Evolutionary conservation across 1,140 invertebrate species (phyloP).

Genomic region (Scaptomyza montana): DNA sequence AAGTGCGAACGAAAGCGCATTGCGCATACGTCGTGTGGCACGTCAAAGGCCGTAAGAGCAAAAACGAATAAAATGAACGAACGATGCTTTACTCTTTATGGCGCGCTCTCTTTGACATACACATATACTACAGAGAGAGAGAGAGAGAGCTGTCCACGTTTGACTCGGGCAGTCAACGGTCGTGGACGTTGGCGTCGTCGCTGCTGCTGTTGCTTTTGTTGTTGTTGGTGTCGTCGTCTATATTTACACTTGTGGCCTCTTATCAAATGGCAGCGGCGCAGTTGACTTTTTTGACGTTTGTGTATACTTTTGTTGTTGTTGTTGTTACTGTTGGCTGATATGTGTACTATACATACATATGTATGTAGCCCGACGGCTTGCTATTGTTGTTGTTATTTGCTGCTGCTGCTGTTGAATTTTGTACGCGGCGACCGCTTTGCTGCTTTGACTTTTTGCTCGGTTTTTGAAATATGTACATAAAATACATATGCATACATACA

Average conservation of each 20-base stretch:
- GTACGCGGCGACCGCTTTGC: slow-evolving; percentile 74
- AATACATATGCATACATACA: slow-evolving; percentile 26
- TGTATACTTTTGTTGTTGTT: slow-evolving; percentile 63
- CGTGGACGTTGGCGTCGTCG: slow-evolving; percentile 59
- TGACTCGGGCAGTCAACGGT: slow-evolving; percentile 71
- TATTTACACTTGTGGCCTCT: slow-evolving; percentile 82
- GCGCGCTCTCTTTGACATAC: slow-evolving; percentile 23
- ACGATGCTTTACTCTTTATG: slow-evolving; percentile 7
- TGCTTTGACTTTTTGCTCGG: slow-evolving; percentile 80
- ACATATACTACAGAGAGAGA: background rate
- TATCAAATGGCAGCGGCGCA: slow-evolving; percentile 82
- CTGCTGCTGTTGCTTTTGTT: slow-evolving; percentile 44
- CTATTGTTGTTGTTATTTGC: slow-evolving; percentile 40
- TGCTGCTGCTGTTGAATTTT: slow-evolving; percentile 70
- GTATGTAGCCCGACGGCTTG: slow-evolving; percentile 36
- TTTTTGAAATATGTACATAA: slow-evolving; percentile 46
- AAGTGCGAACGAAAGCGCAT: slow-evolving; percentile 40
- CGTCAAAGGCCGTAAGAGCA: slow-evolving; percentile 39
- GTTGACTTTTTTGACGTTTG: slow-evolving; percentile 82
- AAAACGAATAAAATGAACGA: background rate
- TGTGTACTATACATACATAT: slow-evolving; percentile 61
- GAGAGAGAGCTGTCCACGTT: slow-evolving; percentile 15
- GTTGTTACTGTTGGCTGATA: slow-evolving; percentile 58
- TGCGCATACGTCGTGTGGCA: slow-evolving; percentile 61
- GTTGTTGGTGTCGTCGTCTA: slow-evolving; percentile 67